Evolutionary conservation across 2,888 invertebrate genomes (phyloP).

Genomic region (Beris morrisii): DNA sequence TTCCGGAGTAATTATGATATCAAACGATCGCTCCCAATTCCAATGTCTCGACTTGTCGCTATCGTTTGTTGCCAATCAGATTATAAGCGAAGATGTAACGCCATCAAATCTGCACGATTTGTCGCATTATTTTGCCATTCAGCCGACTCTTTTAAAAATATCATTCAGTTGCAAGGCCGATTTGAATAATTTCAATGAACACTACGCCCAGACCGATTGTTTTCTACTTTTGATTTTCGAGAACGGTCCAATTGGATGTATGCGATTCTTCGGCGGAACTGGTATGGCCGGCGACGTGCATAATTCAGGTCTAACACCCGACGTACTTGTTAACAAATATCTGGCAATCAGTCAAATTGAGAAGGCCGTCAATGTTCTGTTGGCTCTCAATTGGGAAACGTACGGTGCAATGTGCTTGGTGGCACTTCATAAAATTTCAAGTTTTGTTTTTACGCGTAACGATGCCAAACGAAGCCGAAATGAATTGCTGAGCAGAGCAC

Average conservation of each 20-base stretch:
- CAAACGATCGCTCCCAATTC: conserved; percentile 72
- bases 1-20: conserved; percentile 68
- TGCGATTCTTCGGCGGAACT: conserved; percentile 60
- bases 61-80: conserved; percentile 66
- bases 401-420: conserved; percentile 75
- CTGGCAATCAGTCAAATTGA: conserved; percentile 66
- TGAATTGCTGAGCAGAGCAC: conserved; percentile 71
- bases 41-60: conserved; percentile 76
- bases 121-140: conserved; percentile 58
- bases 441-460: conserved; percentile 58
- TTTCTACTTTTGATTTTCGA: conserved; percentile 64
- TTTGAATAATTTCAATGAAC: conserved; percentile 49
- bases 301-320: conserved; percentile 60
- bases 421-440: conserved; percentile 72
- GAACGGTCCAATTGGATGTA: conserved; percentile 63
- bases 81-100: conserved; percentile 66
- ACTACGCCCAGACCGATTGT: conserved; percentile 59
- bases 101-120: conserved; percentile 67
- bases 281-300: conserved; percentile 56
- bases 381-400: conserved; percentile 75
- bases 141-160: conserved; percentile 61
- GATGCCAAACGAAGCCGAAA: conserved; percentile 49
- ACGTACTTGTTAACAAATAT: conserved; percentile 66
- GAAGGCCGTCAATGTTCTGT: conserved; percentile 67
- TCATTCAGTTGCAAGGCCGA: conserved; percentile 64